phyloP scores from a whole-genome alignment of 2,797 vertebrate genomes.

The Girardinus metallicus region DNA sequence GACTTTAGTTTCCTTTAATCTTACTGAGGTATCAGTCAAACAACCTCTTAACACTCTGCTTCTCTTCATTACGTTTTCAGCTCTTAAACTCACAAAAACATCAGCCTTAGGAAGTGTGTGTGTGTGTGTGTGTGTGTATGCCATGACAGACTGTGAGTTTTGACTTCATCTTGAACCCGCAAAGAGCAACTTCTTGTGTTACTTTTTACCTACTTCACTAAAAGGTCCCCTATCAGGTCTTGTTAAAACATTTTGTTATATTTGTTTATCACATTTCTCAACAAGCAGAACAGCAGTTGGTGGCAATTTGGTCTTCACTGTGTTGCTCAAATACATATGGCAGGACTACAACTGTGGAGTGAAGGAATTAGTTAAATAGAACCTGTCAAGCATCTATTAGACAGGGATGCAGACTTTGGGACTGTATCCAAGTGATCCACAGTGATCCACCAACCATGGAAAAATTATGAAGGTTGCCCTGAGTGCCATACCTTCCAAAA shows the following conservation, averaged over 20 bases:
- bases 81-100: background rate
- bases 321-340: background rate
- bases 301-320: background rate
- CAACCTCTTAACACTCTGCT: background rate
- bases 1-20: background rate
- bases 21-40: background rate
- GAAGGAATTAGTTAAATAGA: background rate
- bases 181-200: background rate
- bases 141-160: background rate
- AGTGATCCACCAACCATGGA: background rate
- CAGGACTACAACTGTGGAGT: background rate
- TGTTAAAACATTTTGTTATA: background rate
- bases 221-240: background rate
- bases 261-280: background rate
- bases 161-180: background rate
- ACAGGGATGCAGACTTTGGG: background rate
- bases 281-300: background rate
- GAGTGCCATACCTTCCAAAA: background rate
- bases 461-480: background rate
- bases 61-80: background rate
- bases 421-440: background rate
- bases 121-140: background rate
- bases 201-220: background rate
- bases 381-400: background rate
- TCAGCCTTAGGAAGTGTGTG: background rate